phyloP scores from a whole-genome alignment of 2,888 invertebrate genomes.

The Xanthostigma xanthostigma region DNA sequence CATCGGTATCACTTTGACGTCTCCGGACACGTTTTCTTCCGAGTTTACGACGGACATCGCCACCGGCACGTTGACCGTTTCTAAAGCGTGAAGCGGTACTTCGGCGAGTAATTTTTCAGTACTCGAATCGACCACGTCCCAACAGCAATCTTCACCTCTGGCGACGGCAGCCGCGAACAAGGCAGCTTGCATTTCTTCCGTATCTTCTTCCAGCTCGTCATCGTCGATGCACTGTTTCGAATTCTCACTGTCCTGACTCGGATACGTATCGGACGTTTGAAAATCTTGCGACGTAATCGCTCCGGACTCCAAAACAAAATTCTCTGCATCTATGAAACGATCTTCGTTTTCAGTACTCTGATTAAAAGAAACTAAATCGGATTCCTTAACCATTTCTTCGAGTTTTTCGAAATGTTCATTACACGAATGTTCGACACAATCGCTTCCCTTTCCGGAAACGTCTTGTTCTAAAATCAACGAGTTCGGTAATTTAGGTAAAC shows the following conservation, averaged over 20 bases:
- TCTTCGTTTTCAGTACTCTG: slow-evolving; percentile 36
- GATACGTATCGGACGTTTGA: slow-evolving; percentile 1
- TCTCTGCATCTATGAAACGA: slow-evolving; percentile 64
- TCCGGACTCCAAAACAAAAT: slow-evolving; percentile 55
- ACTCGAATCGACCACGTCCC: slow-evolving; percentile 34
- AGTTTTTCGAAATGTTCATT: slow-evolving; percentile 22
- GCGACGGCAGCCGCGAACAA: slow-evolving; percentile 22
- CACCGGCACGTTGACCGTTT: slow-evolving; percentile 20
- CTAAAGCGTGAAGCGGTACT: slow-evolving; percentile 27
- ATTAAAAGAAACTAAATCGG: slow-evolving; percentile 26
- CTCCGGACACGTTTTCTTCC: slow-evolving; percentile 20
- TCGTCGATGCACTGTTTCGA: slow-evolving; percentile 24
- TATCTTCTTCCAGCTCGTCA: slow-evolving; percentile 18
- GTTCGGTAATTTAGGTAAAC: slow-evolving; percentile 21
- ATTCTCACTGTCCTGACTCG: slow-evolving; percentile 19
- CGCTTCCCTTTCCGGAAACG: slow-evolving; percentile 27
- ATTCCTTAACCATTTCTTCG: slow-evolving; percentile 28
- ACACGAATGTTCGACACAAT: slow-evolving; percentile 25
- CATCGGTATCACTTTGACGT: slow-evolving; percentile 33
- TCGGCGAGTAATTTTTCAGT: slow-evolving; percentile 29
- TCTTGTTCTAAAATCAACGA: slow-evolving; percentile 28
- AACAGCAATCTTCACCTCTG: slow-evolving; percentile 25
- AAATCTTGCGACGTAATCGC: slow-evolving; percentile 25
- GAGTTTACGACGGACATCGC: slow-evolving; percentile 20
- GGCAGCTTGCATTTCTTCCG: slow-evolving; percentile 26